These are phyloP conservation scores for Caenorhabditis auriculariae DNA, from an alignment of 2,888 invertebrate species.

Conservation along the genomic window DNA sequence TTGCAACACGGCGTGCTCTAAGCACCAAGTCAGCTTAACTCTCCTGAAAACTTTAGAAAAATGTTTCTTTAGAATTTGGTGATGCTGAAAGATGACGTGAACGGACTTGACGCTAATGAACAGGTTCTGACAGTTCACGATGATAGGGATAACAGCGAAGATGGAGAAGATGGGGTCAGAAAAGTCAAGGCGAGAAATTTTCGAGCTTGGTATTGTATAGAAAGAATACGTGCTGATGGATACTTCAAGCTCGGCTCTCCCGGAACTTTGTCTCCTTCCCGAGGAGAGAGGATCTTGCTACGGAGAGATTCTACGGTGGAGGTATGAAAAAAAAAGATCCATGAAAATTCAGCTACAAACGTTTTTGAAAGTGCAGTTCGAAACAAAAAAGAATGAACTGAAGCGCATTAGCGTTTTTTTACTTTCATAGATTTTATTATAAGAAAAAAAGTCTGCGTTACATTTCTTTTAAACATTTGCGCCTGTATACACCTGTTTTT, in stretches of 20 bases:
- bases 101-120: too few species aligned
- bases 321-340: conserved; percentile 11
- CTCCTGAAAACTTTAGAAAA: too few species aligned
- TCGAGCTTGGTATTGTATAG: background rate
- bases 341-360: background rate
- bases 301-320: conserved; percentile 46
- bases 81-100: too few species aligned
- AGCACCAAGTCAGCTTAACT: conserved; percentile 10
- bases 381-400: too few species aligned
- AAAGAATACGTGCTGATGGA: conserved; percentile 6
- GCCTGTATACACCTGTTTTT: too few species aligned
- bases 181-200: background rate
- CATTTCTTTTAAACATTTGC: too few species aligned
- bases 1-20: conserved; percentile 47
- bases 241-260: conserved; percentile 20
- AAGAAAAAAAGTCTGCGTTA: too few species aligned
- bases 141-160: conserved; percentile 5
- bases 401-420: too few species aligned
- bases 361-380: background rate
- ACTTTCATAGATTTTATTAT: too few species aligned
- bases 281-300: conserved; percentile 57
- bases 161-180: conserved; percentile 9
- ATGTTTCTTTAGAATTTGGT: too few species aligned
- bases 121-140: too few species aligned
- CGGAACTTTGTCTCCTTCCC: conserved; percentile 56